phyloP scores from a whole-genome alignment of 1,140 invertebrate genomes.

The Sinonovacula constricta region DNA sequence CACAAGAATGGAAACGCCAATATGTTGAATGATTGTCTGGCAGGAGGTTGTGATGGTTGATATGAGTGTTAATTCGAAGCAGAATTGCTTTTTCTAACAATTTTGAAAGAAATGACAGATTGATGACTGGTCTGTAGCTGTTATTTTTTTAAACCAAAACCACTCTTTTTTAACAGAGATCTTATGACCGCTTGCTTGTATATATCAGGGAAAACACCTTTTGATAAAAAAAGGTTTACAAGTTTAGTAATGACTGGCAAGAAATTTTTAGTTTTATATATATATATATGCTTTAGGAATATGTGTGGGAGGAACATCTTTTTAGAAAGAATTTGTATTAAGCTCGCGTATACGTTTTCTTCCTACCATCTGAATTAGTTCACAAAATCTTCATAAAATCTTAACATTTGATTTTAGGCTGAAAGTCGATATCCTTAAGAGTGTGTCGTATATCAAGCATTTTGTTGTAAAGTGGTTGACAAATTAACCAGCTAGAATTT shows the following conservation, averaged over 20 bases:
- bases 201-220: not conserved
- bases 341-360: not conserved
- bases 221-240: not conserved
- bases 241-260: constrained; percentile 1
- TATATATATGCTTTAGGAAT: not conserved
- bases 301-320: not conserved
- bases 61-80: constrained; percentile 19
- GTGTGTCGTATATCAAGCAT: too few species aligned
- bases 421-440: too few species aligned
- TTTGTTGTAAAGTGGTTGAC: too few species aligned
- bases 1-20: constrained; percentile 18
- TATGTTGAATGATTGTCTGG: constrained; percentile 22
- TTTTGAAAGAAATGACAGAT: constrained; percentile 29
- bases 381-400: too few species aligned
- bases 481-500: too few species aligned
- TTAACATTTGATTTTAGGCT: too few species aligned
- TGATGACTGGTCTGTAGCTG: constrained; percentile 17
- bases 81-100: constrained; percentile 28
- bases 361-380: too few species aligned
- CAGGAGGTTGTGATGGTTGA: constrained; percentile 3
- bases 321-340: not conserved
- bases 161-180: constrained; percentile 14
- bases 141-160: not conserved
- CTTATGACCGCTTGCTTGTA: constrained; percentile 16
- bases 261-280: too few species aligned